Conservation (phyloP, 2,888 invertebrate genomes). For the Dynastes maya region DNA sequence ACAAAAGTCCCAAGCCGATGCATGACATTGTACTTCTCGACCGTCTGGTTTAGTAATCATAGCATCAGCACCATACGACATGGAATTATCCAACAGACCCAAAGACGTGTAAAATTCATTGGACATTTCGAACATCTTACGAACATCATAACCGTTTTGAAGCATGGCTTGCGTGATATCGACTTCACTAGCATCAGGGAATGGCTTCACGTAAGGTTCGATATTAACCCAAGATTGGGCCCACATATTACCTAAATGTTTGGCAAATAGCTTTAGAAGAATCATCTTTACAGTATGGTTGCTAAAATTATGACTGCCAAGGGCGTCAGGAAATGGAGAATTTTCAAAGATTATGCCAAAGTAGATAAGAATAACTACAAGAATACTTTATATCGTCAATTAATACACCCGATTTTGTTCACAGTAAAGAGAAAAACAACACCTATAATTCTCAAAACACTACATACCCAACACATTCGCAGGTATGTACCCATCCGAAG, state of each 20-base stretch:
- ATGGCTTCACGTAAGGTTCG: constrained; percentile 71
- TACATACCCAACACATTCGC: constrained; percentile 79
- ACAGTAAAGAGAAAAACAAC: no score
- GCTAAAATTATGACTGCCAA: no score
- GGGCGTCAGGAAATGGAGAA: no score
- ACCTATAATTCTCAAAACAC: no score
- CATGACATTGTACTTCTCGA: constrained; percentile 76
- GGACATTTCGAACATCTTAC: constrained; percentile 74
- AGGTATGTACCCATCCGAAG: constrained; percentile 75
- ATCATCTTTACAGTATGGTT: no score
- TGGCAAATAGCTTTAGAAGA: neutral
- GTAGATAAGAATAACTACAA: no score
- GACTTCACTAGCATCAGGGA: constrained; percentile 68
- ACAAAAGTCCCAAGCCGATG: constrained; percentile 81
- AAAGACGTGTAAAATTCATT: constrained; percentile 76
- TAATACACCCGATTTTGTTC: no score
- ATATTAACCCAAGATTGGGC: constrained; percentile 77
- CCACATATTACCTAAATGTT: constrained; percentile 68
- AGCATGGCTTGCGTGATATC: constrained; percentile 73
- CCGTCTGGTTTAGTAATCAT: constrained; percentile 75
- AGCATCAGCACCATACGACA: constrained; percentile 73
- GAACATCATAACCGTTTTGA: constrained; percentile 69
- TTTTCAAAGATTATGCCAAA: no score
- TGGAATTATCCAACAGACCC: constrained; percentile 75
- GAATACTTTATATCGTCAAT: no score